Conservation (phyloP, 2,888 invertebrate species). For the Macaria notata region DNA sequence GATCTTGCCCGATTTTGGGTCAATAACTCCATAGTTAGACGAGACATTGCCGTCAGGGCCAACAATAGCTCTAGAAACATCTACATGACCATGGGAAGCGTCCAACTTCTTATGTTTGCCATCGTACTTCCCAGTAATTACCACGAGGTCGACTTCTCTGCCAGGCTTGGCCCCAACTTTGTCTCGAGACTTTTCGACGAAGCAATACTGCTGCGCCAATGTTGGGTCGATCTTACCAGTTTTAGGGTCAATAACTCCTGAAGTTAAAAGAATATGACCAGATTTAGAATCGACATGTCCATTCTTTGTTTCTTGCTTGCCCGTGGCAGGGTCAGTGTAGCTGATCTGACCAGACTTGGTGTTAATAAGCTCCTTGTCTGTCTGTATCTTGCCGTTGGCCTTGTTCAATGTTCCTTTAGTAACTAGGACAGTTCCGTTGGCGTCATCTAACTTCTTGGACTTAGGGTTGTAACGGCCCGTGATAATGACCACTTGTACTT, state of each 20-base stretch:
- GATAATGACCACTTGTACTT: constrained; percentile 83
- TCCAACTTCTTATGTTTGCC: constrained; percentile 80
- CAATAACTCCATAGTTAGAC: constrained; percentile 86
- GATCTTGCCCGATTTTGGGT: constrained; percentile 84
- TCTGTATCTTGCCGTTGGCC: constrained; percentile 83
- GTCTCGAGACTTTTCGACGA: constrained; percentile 83
- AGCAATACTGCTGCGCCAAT: constrained; percentile 85
- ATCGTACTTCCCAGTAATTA: constrained; percentile 83
- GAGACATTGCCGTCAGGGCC: constrained; percentile 78
- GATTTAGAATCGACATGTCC: constrained; percentile 86
- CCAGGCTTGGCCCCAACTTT: constrained; percentile 73
- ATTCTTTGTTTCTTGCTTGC: constrained; percentile 84
- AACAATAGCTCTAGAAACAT: constrained; percentile 84
- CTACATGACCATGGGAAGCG: constrained; percentile 70
- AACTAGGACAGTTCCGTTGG: constrained; percentile 77
- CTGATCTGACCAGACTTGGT: constrained; percentile 85
- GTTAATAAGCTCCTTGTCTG: constrained; percentile 85
- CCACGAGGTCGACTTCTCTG: constrained; percentile 81
- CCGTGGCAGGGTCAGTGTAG: constrained; percentile 83
- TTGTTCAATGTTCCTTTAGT: constrained; percentile 70
- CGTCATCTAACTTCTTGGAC: constrained; percentile 77
- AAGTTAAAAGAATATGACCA: constrained; percentile 84
- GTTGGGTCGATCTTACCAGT: constrained; percentile 86
- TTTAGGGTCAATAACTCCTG: constrained; percentile 84
- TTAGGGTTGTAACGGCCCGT: constrained; percentile 84